Conservation (phyloP, 2,113 vertebrate species). For the Vireo altiloquus region DNA sequence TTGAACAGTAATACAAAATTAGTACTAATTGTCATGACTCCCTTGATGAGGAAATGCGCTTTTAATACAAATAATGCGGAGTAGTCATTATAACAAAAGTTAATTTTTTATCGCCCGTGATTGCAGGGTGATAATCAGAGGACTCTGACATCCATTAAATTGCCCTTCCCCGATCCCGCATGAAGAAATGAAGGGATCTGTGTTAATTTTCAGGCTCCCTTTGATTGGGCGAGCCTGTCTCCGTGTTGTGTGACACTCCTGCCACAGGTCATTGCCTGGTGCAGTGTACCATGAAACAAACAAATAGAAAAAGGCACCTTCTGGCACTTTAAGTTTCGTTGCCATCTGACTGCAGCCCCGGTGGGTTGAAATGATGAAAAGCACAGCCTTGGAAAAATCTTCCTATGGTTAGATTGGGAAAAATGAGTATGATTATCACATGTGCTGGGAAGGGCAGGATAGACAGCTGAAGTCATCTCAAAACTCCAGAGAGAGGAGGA, state of each 20-base stretch:
- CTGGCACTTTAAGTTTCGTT: conserved; percentile 90
- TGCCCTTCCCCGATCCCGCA: conserved; percentile 77
- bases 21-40: conserved; percentile 55
- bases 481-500: conserved; percentile 89
- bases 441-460: conserved; percentile 82
- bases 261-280: conserved; percentile 96
- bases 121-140: conserved; percentile 66
- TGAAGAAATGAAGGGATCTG: conserved; percentile 86
- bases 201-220: conserved; percentile 92
- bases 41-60: conserved; percentile 21
- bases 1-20: conserved; percentile 73
- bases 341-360: conserved; percentile 80
- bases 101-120: conserved; percentile 57
- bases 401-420: conserved; percentile 86
- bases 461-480: conserved; percentile 91
- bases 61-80: conserved; percentile 47
- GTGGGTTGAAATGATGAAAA: conserved; percentile 83
- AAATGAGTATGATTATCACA: conserved; percentile 93
- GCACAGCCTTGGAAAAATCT: conserved; percentile 77
- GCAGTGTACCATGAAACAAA: conserved; percentile 98
- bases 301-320: conserved; percentile 99
- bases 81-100: conserved; percentile 54
- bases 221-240: conserved; percentile 95
- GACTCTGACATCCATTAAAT: conserved; percentile 76
- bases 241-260: conserved; percentile 80